These are phyloP conservation scores for Chaitophorus viminalis DNA, from an alignment of 2,888 invertebrate genomes.

Conservation along the genomic window DNA sequence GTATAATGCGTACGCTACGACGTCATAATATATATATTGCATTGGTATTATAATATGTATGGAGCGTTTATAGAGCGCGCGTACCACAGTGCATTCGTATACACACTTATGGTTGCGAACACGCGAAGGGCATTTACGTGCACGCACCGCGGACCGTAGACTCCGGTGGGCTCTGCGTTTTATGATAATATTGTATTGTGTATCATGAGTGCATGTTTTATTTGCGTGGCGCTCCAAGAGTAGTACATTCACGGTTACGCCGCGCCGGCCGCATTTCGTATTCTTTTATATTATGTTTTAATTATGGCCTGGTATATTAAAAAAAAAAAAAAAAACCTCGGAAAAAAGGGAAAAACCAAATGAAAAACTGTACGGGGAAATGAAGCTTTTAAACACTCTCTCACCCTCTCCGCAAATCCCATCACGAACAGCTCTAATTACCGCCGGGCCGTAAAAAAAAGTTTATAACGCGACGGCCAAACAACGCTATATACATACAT, in stretches of 20 bases:
- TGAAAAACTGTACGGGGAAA: constrained; percentile 9
- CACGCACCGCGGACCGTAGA: background rate
- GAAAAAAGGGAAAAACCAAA: background rate
- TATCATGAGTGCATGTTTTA: background rate
- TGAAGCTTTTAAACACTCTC: constrained; percentile 39
- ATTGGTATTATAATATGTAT: background rate
- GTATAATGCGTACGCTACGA: too few species aligned
- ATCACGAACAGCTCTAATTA: constrained; percentile 57
- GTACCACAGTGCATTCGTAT: too few species aligned
- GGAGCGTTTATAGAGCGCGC: background rate
- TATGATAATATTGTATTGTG: too few species aligned
- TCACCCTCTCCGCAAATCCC: constrained; percentile 24
- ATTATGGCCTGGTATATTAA: constrained; percentile 3
- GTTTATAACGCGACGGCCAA: constrained; percentile 44
- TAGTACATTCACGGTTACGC: background rate
- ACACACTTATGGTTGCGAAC: background rate
- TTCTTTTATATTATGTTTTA: constrained; percentile 40
- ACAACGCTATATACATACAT: constrained; percentile 23
- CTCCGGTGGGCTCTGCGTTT: background rate
- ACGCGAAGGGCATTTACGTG: background rate
- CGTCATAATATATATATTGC: background rate
- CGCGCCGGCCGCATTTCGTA: background rate
- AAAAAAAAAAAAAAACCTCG: background rate
- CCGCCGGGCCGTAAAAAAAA: constrained; percentile 50
- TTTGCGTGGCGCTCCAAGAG: background rate